A percentile compares a stretch with the other conserved stretches of the same genome.
These are phyloP conservation scores for Gambusia holbrooki DNA, from an alignment of 2,113 vertebrate genomes.

Conservation along the genomic window DNA sequence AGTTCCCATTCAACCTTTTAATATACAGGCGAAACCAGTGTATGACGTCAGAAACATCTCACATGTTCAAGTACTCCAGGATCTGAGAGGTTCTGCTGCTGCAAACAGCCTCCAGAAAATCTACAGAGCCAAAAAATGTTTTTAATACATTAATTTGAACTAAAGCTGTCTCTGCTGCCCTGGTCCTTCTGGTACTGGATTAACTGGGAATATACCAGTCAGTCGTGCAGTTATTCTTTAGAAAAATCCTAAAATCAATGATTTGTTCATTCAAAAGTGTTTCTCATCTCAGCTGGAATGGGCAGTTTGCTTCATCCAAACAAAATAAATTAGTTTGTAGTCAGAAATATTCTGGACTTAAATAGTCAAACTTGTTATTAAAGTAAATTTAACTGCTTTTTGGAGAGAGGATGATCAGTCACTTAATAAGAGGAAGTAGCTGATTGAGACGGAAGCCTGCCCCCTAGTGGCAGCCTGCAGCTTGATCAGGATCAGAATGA, in stretches of 20 bases:
- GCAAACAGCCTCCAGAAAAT: neutral
- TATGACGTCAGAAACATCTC: neutral
- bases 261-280: too few relatives aligned
- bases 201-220: neutral
- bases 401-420: too few relatives aligned
- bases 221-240: too few relatives aligned
- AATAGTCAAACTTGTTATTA: neutral
- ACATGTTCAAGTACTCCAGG: neutral
- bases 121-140: neutral
- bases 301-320: too few relatives aligned
- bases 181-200: neutral
- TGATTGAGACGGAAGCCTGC: too few relatives aligned
- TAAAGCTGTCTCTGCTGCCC: too few relatives aligned
- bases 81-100: neutral
- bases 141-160: neutral
- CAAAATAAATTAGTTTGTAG: too few relatives aligned
- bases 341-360: neutral
- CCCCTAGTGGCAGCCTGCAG: too few relatives aligned
- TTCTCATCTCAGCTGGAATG: too few relatives aligned
- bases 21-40: neutral
- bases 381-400: neutral
- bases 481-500: too few relatives aligned
- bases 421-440: too few relatives aligned
- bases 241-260: too few relatives aligned
- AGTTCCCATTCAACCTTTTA: conserved; percentile 14